A percentile compares a stretch with the other conserved stretches of the same genome.
These are phyloP conservation scores for Cynopterus sphinx DNA, from an alignment of 2,797 vertebrate genomes.

Conservation along the genomic window DNA sequence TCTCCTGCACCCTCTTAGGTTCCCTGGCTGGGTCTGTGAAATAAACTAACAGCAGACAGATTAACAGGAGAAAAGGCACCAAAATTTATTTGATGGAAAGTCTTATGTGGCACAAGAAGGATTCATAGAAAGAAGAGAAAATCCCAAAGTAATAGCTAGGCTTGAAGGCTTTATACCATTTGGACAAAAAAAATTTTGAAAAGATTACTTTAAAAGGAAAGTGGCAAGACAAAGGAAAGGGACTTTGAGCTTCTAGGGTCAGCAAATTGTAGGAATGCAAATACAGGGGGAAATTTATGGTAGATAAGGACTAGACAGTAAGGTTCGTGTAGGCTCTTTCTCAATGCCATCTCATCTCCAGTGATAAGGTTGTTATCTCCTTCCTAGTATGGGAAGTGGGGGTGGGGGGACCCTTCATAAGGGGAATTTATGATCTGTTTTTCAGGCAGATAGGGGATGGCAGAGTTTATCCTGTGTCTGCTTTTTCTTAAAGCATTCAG, in stretches of 20 bases:
- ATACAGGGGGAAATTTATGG: neutral
- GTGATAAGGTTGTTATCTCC: neutral
- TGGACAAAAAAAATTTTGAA: neutral
- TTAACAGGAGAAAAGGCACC: neutral
- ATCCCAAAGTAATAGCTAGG: neutral
- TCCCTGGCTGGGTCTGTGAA: neutral
- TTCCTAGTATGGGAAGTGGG: neutral
- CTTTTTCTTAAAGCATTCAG: neutral
- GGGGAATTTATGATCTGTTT: neutral
- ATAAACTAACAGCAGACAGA: neutral
- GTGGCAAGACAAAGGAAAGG: neutral
- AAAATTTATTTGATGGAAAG: neutral
- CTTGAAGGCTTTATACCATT: neutral
- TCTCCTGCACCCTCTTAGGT: neutral
- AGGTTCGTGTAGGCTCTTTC: neutral
- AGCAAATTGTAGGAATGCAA: neutral
- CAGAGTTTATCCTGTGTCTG: neutral
- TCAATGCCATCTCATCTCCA: neutral
- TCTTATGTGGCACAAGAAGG: neutral
- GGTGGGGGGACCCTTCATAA: neutral
- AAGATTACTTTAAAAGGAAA: conserved; percentile 10
- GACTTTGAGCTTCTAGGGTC: neutral
- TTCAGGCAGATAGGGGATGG: neutral
- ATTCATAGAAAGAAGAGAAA: neutral
- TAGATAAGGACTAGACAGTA: neutral